These are phyloP conservation scores for Cardiocondyla obscurior DNA, from an alignment of 1,140 invertebrate species.

Conservation along the genomic window DNA sequence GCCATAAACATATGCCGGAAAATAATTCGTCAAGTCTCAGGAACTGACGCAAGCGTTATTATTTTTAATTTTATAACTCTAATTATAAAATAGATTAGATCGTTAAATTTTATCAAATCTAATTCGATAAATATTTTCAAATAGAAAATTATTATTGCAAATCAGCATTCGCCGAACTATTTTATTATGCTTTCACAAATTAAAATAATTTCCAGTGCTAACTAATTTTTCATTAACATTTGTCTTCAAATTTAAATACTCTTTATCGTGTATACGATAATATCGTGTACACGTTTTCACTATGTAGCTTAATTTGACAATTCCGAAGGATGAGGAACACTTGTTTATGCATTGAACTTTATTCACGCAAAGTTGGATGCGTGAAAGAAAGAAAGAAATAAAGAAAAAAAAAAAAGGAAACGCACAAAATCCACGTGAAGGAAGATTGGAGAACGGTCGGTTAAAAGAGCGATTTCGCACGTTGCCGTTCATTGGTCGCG, in stretches of 20 bases:
- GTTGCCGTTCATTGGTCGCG: conserved; percentile 30
- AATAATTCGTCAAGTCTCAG: neutral
- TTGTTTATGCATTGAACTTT: neutral
- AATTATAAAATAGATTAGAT: too few relatives aligned
- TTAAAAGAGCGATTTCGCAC: conserved; percentile 39
- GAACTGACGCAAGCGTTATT: neutral
- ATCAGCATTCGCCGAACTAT: neutral
- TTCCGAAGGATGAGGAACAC: neutral
- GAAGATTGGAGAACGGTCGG: neutral
- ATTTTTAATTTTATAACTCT: neutral
- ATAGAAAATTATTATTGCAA: neutral
- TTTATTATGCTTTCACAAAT: neutral
- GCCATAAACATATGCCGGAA: neutral
- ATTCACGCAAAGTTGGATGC: neutral
- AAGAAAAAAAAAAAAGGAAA: neutral
- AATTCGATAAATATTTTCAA: conserved; percentile 1
- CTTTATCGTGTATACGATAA: neutral
- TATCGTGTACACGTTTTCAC: neutral
- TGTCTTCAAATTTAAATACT: neutral
- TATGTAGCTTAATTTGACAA: neutral
- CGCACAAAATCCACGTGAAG: neutral
- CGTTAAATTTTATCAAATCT: too few relatives aligned
- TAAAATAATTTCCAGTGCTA: neutral
- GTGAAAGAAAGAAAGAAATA: neutral
- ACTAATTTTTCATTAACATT: neutral